Base-by-base conservation (phyloP, 2,797 vertebrate species). In the Ambastaia sidthimunki region DNA sequence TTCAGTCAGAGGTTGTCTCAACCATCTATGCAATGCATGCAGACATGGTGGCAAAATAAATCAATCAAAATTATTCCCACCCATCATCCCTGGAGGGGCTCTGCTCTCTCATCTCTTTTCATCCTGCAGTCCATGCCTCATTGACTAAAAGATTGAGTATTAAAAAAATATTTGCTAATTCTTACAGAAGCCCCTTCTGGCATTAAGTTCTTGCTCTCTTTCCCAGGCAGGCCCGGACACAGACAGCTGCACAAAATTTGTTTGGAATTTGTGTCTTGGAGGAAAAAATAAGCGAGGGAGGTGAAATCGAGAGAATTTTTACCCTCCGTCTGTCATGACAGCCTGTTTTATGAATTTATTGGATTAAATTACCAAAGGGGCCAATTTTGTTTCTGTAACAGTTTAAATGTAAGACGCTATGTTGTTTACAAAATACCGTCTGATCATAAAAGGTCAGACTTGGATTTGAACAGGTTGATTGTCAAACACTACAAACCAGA, bases 191-290 rank as follows among this genome's bases (percentile, higher is more conserved):
- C 90, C 88, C 90, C 88, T 88, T 89, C 82, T 92, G 93, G 93
- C 93, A 91, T 88, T 88, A 83, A 47, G 69, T 78, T 78, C 59
- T 72, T 84, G 85, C 89, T 84, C 88, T 90, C 89, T 88, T 88
- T 69, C 57, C 23, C 74, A 80, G 92, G 89, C 95, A 95, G 95
- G 95, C 93, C 95, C 71, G 87, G 94, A 91, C 95, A 96, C 86
- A 89, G 88, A 62, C 91, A 80, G 57, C 80, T 83, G 91, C 91
- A 89, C 91, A 92, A 93, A 80, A 91, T 95, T 94, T 94, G 93
- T 92, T 93, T 95, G 95, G 96, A 96, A 96, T 96, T 95, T 73
- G 88, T 96, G 94, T 96, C 95, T 95, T 10, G 88, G 83, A 95
- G 94, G 94, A 93, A 93, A 93, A 93, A 92, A 90, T 90, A 91